Conservation (phyloP, 2,888 invertebrate genomes). For the Bursaphelenchus okinawaensis region DNA sequence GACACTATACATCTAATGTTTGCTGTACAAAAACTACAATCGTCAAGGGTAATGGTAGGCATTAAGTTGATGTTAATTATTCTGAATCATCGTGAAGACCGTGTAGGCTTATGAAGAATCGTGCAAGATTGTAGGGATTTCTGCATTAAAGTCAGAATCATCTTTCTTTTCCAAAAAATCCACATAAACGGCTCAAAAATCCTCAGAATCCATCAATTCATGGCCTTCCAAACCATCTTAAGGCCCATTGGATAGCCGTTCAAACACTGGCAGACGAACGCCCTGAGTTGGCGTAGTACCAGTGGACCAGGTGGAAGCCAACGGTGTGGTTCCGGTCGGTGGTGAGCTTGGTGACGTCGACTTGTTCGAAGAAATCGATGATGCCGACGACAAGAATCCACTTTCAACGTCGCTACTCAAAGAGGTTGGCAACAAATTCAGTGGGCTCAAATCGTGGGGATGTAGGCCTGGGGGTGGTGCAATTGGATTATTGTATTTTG, state of each 20-base stretch:
- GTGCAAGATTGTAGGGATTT: too few relatives aligned
- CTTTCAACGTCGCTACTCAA: slow-evolving; percentile 7
- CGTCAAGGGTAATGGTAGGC: too few relatives aligned
- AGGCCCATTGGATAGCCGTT: slow-evolving; percentile 24
- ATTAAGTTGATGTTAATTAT: too few relatives aligned
- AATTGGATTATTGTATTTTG: slow-evolving; percentile 4
- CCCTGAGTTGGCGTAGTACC: slow-evolving; percentile 14
- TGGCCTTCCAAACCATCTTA: not conserved
- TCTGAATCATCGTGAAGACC: too few relatives aligned
- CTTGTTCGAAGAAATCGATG: not conserved
- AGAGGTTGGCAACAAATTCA: not conserved
- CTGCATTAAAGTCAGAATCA: too few relatives aligned
- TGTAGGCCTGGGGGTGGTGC: not conserved
- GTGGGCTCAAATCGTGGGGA: not conserved
- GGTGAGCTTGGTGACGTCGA: slow-evolving; percentile 9
- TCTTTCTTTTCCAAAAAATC: too few relatives aligned
- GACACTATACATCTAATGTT: not conserved
- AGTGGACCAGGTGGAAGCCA: slow-evolving; percentile 3
- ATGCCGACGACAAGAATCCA: slow-evolving; percentile 9
- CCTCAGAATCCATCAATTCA: too few relatives aligned
- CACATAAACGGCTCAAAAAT: too few relatives aligned
- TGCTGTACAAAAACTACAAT: not conserved
- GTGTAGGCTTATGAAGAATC: too few relatives aligned
- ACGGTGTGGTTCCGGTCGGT: not conserved
- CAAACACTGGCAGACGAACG: slow-evolving; percentile 22